phyloP scores from a whole-genome alignment of 2,113 vertebrate genomes.

The Callaeas wilsoni region DNA sequence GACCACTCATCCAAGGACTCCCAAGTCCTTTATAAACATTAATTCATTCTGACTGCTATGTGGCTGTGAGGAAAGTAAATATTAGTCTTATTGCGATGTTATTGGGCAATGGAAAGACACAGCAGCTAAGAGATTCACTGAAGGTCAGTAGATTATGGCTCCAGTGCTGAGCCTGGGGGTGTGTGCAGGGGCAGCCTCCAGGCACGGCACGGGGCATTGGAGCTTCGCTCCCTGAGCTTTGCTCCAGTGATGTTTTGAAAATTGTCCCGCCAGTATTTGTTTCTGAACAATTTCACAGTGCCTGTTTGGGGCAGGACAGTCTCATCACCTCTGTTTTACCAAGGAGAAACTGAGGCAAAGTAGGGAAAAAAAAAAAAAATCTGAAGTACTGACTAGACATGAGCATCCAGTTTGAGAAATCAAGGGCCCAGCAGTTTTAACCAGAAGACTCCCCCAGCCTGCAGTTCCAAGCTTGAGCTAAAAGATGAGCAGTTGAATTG shows the following conservation, averaged over 20 bases:
- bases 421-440: not conserved
- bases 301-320: not conserved
- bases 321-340: not conserved
- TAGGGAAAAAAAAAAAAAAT: not conserved
- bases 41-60: slow-evolving; percentile 33
- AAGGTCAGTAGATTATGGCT: not conserved
- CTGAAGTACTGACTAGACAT: not conserved
- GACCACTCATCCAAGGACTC: slow-evolving; percentile 44
- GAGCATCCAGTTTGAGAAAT: not conserved
- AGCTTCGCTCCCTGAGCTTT: not conserved
- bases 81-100: slow-evolving; percentile 33
- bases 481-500: not conserved
- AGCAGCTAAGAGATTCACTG: not conserved
- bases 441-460: not conserved
- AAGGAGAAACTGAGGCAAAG: not conserved
- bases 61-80: slow-evolving; percentile 29
- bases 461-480: not conserved
- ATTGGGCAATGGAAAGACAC: not conserved
- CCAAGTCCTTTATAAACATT: slow-evolving; percentile 39
- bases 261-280: not conserved
- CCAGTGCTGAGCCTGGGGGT: not conserved
- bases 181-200: not conserved
- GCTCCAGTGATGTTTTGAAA: not conserved
- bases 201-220: not conserved
- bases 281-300: not conserved